Percentiles rank a stretch among this genome's conserved stretches.
Evolutionary conservation across 2,113 vertebrate genomes (phyloP).

Genomic region (Microcebus murinus): DNA sequence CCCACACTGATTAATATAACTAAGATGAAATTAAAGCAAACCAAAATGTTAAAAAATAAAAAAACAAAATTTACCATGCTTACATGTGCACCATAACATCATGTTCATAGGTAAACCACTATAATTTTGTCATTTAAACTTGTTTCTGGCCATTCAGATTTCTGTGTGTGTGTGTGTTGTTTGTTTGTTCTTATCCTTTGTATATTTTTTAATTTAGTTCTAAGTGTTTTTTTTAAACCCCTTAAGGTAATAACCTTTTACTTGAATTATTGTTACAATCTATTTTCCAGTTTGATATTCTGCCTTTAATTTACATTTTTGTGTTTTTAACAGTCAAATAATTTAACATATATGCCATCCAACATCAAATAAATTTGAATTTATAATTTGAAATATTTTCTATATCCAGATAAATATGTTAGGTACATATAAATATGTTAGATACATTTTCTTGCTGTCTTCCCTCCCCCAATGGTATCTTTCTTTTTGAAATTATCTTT

Average conservation of each 20-base stretch:
- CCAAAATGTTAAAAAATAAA: not conserved
- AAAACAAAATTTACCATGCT: not conserved
- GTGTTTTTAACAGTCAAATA: not conserved
- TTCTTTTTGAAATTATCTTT: not conserved
- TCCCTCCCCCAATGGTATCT: not conserved
- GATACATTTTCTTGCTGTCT: not conserved
- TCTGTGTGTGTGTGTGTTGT: not conserved
- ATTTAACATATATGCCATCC: not conserved
- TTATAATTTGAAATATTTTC: not conserved
- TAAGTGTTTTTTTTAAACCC: not conserved
- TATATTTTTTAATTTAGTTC: not conserved
- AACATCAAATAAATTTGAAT: not conserved
- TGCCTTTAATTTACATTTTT: not conserved
- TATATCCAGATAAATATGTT: not conserved
- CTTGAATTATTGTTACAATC: not conserved
- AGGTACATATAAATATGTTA: not conserved
- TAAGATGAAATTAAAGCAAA: not conserved
- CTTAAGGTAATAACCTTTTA: slow-evolving; percentile 36
- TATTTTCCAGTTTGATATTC: slow-evolving; percentile 21
- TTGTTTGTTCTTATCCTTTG: not conserved
- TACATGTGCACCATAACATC: not conserved
- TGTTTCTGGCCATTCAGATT: not conserved
- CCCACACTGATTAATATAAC: not conserved
- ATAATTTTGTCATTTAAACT: not conserved
- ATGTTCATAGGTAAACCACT: not conserved